phyloP scores from a whole-genome alignment of 2,113 vertebrate species.

The Pterocles gutturalis region DNA sequence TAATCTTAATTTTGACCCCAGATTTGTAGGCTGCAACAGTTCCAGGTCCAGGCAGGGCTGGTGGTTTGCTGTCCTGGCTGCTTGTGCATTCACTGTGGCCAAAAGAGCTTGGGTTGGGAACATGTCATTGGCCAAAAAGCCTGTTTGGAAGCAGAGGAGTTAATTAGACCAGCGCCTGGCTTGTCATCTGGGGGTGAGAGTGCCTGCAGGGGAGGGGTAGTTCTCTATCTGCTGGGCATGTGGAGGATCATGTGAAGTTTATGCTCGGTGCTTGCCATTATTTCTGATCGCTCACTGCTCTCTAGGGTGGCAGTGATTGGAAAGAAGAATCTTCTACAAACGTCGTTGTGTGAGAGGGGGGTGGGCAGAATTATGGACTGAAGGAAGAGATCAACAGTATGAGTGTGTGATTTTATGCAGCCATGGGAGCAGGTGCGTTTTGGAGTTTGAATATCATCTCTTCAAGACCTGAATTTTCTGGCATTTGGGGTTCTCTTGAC shows the following conservation, averaged over 20 bases:
- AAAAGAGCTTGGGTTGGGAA: not conserved
- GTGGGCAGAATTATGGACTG: not conserved
- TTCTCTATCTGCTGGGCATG: not conserved
- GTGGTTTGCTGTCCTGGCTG: not conserved
- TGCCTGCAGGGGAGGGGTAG: not conserved
- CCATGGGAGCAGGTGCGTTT: not conserved
- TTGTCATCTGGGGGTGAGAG: not conserved
- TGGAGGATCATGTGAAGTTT: not conserved
- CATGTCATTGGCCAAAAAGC: not conserved
- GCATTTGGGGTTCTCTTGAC: not conserved
- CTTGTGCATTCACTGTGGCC: not conserved
- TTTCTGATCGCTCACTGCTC: not conserved
- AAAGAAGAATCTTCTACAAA: not conserved
- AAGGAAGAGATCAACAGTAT: not conserved
- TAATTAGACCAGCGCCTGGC: not conserved
- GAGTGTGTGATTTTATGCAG: not conserved
- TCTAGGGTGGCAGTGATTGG: not conserved
- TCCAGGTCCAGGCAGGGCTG: not conserved
- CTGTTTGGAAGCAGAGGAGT: not conserved
- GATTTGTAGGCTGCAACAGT: not conserved
- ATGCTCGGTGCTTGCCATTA: rapidly evolving
- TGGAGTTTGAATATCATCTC: not conserved
- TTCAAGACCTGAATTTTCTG: not conserved
- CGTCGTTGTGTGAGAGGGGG: not conserved
- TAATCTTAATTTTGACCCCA: not conserved